phyloP scores from a whole-genome alignment of 2,888 invertebrate genomes.

The Nasonovia ribisnigri region DNA sequence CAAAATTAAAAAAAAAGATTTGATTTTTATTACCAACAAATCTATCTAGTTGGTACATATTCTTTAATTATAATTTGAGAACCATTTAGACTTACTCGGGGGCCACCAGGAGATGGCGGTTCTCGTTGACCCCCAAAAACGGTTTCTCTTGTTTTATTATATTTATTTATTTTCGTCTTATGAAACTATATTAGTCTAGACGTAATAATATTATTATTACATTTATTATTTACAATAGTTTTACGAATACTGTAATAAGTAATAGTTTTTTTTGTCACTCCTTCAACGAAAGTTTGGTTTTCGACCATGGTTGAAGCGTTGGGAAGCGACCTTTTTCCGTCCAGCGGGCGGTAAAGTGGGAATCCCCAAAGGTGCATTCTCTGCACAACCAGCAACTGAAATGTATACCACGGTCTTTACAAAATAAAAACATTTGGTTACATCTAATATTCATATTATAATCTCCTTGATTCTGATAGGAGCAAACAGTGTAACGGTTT shows the following conservation, averaged over 20 bases:
- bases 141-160: not conserved
- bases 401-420: no score
- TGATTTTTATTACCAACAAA: not conserved
- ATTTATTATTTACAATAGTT: not conserved
- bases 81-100: not conserved
- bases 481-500: no score
- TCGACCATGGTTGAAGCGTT: no score
- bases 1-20: not conserved
- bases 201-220: not conserved
- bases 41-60: not conserved
- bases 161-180: not conserved
- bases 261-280: not conserved
- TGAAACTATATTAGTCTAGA: not conserved
- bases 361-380: no score
- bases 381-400: no score
- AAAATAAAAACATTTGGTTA: no score
- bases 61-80: not conserved
- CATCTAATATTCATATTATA: no score
- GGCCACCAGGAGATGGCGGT: not conserved
- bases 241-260: not conserved
- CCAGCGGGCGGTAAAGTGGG: no score
- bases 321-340: no score
- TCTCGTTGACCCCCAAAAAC: not conserved
- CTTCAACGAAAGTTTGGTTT: no score
- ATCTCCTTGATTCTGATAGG: no score